phyloP scores from a whole-genome alignment of 2,888 invertebrate genomes.

The Tenthredo livida region DNA sequence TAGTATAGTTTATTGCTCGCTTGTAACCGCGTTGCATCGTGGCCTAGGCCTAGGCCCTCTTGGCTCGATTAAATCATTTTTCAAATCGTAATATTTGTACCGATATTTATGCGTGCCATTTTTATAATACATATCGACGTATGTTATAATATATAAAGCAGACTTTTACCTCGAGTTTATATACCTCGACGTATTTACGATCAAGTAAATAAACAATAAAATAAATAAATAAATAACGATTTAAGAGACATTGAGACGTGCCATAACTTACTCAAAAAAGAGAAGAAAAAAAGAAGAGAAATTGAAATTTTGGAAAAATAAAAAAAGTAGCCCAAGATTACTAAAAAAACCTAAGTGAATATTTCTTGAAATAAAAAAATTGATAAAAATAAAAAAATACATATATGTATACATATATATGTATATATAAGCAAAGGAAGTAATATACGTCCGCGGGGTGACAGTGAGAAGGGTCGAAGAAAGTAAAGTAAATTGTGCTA shows the following conservation, averaged over 20 bases:
- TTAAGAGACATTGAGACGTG: background rate
- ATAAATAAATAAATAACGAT: background rate
- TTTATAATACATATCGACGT: background rate
- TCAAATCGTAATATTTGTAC: background rate
- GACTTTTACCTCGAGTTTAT: background rate
- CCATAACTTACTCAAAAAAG: background rate
- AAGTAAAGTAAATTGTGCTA: slow-evolving; percentile 25
- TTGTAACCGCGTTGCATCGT: background rate
- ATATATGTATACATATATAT: no score
- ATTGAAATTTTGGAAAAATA: no score
- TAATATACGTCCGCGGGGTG: background rate
- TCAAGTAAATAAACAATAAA: background rate
- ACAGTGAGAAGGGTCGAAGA: background rate
- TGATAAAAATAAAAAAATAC: background rate
- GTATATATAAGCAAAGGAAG: background rate
- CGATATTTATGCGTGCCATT: slow-evolving; percentile 7
- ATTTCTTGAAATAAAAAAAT: background rate
- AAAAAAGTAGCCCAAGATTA: no score
- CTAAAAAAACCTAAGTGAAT: background rate
- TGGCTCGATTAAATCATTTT: background rate
- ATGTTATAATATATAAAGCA: background rate
- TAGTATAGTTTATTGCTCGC: background rate
- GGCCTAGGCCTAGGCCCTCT: background rate
- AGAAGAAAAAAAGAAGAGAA: background rate
- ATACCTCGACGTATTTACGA: background rate